These are phyloP conservation scores for Hemistola chrysoprasaria DNA, from an alignment of 2,888 invertebrate species.

Conservation along the genomic window DNA sequence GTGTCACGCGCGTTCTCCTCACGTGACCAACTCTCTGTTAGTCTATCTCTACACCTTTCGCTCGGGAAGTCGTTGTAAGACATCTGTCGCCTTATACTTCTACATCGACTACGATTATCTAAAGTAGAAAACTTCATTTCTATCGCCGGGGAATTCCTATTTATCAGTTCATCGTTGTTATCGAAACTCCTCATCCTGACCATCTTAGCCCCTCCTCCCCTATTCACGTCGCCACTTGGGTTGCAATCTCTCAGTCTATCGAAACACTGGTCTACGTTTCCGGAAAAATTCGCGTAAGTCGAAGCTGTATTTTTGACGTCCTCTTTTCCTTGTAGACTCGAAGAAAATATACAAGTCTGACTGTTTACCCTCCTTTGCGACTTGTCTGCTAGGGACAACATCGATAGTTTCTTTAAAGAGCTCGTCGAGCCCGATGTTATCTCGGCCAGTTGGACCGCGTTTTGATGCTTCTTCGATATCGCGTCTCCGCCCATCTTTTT, in stretches of 20 bases:
- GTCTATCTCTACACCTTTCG: slow-evolving; percentile 65
- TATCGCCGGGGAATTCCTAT: slow-evolving; percentile 56
- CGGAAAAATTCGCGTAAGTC: slow-evolving; percentile 74
- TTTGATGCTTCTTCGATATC: slow-evolving; percentile 73
- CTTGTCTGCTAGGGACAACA: slow-evolving; percentile 73
- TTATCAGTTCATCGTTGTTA: slow-evolving; percentile 61
- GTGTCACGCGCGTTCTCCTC: slow-evolving; percentile 59
- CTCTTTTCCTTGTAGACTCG: slow-evolving; percentile 64
- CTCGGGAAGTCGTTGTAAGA: slow-evolving; percentile 77
- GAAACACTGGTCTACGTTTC: slow-evolving; percentile 76
- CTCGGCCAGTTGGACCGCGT: slow-evolving; percentile 73
- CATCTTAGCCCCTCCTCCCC: slow-evolving; percentile 52
- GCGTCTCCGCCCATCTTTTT: slow-evolving; percentile 76
- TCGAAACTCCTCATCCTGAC: slow-evolving; percentile 71
- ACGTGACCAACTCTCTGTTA: slow-evolving; percentile 59
- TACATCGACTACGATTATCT: slow-evolving; percentile 73
- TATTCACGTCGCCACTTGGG: slow-evolving; percentile 49
- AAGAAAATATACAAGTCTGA: slow-evolving; percentile 69
- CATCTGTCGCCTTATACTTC: slow-evolving; percentile 73
- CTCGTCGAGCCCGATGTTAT: slow-evolving; percentile 71
- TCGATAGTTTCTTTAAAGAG: slow-evolving; percentile 73
- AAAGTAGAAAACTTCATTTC: slow-evolving; percentile 74
- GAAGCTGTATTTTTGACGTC: slow-evolving; percentile 63
- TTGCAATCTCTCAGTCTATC: slow-evolving; percentile 68
- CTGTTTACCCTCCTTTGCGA: slow-evolving; percentile 68